These are phyloP conservation scores for chimpanzee (Pan troglodytes) DNA, from an alignment of 2,113 vertebrate genomes.

Conservation along the genomic window NHGRI_mPanTro3-v2.1_pri NC_072404.2:33855501-33856000, in stretches of 20 bases:
- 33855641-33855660: background rate
- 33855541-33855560: background rate
- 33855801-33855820: background rate
- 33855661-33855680: background rate
- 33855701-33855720: background rate
- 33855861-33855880: background rate
- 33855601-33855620: background rate
- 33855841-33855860: background rate
- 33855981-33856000: fast-evolving
- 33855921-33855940: background rate
- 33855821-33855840: background rate
- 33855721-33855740: background rate
- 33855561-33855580: background rate
- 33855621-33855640: background rate
- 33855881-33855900: background rate
- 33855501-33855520: too few species aligned
- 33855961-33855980: background rate
- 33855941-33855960: background rate
- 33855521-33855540: background rate
- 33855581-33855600: background rate
- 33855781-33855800: background rate
- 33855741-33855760: background rate
- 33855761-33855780: background rate
- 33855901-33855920: background rate
- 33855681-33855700: background rate